Base-by-base conservation (phyloP, 2,113 vertebrate species). In the Stigmatopora argus region DNA sequence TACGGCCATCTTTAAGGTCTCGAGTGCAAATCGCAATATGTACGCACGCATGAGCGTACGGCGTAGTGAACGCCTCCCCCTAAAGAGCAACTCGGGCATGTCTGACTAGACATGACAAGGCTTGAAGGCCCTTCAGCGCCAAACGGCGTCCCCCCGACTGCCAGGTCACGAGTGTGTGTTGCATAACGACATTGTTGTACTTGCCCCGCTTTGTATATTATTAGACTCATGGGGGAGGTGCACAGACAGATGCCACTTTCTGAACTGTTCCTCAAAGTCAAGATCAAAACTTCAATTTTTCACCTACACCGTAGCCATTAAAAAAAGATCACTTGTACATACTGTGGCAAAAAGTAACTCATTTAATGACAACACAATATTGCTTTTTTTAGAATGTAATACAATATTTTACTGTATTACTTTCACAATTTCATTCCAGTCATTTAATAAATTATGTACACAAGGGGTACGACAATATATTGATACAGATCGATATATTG, bases 41-140 rank as follows among this genome's bases (percentile, higher is more conserved):
- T 72, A 26, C 45, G 44, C 66, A 7, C 77, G 75, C 79, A 65
- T 67, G 74, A 66, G 60, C 66, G 69, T 35, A 57, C 76, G 79
- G 70, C 71, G 80, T 81, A 73, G 77, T 80, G 80, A 81, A 85
- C 51, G 48, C 77, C 78, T 83, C 8, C 11, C 34, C 79, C 82
- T 23, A 2, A 19, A 14, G 62, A 77, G 64, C 72, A 72, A 79
- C 75, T 75, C 73, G 64, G 75, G 67, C 1, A 57, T 71, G 74
- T 80, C 69, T 13, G 73, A 75, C 66, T 62, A 56, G 69, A 71
- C 66, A 57, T 74, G 69, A 71, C 26, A 75, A 70, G 7, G 38
- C 38, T 67, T 35, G 70, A 19, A 34, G 55, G 70, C 62, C 59
- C 65, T 45, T 46, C 0, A 6, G 46, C 48, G 47, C 45, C 31